A percentile compares a stretch with the other conserved stretches of the same genome.
Evolutionary conservation across 2,888 invertebrate species (phyloP).

Genomic region (Carpatolechia fugitivella): DNA sequence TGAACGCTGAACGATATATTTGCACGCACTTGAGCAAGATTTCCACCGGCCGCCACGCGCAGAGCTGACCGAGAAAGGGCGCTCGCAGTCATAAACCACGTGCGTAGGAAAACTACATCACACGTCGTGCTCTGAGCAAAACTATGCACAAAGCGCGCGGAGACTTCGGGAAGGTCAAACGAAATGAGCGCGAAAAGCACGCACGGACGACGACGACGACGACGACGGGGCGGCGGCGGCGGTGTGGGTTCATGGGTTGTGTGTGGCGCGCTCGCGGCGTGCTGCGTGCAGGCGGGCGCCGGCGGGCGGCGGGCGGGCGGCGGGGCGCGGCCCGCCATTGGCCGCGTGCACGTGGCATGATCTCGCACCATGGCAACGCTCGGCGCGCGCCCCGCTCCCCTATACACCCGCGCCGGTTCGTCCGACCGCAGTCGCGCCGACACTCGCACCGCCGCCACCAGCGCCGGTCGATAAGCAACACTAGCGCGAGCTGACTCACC

Average conservation of each 20-base stretch:
- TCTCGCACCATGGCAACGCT: constrained; percentile 84
- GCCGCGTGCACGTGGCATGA: constrained; percentile 86
- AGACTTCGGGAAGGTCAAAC: constrained; percentile 1
- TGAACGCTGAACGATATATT: no score
- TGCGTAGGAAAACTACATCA: constrained; percentile 2
- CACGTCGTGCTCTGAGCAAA: background rate
- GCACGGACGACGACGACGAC: background rate
- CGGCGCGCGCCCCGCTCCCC: constrained; percentile 24
- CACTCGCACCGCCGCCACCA: constrained; percentile 24
- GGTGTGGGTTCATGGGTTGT: constrained; percentile 29
- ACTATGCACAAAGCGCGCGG: background rate
- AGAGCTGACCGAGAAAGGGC: no score
- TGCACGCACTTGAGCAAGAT: no score
- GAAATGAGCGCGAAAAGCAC: background rate
- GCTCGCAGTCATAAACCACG: no score
- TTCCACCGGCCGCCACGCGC: no score
- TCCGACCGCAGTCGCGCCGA: constrained; percentile 31
- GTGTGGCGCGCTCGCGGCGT: constrained; percentile 81
- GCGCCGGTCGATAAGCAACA: constrained; percentile 9
- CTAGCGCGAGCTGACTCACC: constrained; percentile 5
- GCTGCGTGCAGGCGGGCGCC: constrained; percentile 51
- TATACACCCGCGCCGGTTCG: constrained; percentile 20
- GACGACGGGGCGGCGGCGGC: constrained; percentile 14
- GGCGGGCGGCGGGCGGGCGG: background rate
- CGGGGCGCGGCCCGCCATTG: constrained; percentile 72